Evolutionary conservation across 2,888 invertebrate genomes (phyloP).

Genomic region (Hirtodrosophila cameraria): DNA sequence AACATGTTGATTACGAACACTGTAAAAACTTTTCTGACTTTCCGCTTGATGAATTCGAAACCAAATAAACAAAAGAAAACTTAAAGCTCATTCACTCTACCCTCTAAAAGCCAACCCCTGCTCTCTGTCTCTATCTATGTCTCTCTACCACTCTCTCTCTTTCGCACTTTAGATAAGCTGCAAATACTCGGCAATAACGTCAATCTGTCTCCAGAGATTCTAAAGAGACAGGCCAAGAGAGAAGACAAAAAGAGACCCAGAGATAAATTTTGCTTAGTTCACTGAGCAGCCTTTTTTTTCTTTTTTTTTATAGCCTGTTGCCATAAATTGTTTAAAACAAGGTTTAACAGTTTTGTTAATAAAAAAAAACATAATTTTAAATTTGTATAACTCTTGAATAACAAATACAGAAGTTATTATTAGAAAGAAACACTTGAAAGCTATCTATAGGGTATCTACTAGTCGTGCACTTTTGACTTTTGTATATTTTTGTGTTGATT

Average conservation of each 20-base stretch:
- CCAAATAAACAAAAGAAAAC: conserved; percentile 70
- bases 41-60: conserved; percentile 78
- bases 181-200: conserved; percentile 54
- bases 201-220: conserved; percentile 62
- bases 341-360: no score
- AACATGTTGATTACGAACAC: conserved; percentile 21
- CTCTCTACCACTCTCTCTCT: conserved; percentile 3
- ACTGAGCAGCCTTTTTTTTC: conserved; percentile 26
- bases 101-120: not conserved
- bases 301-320: not conserved
- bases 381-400: not conserved
- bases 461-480: not conserved
- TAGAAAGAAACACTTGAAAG: no score
- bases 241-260: not conserved
- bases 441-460: no score
- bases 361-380: not conserved
- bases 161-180: conserved; percentile 40
- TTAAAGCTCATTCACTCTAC: conserved; percentile 14
- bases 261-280: conserved; percentile 42
- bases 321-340: no score
- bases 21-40: conserved; percentile 62
- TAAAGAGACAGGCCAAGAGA: not conserved
- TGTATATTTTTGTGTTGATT: conserved; percentile 5
- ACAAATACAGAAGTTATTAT: no score
- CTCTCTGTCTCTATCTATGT: not conserved